A percentile compares a stretch with the other conserved stretches of the same genome.
Evolutionary conservation across 1,140 invertebrate species (phyloP).

Genomic region (Halesus radiatus): DNA sequence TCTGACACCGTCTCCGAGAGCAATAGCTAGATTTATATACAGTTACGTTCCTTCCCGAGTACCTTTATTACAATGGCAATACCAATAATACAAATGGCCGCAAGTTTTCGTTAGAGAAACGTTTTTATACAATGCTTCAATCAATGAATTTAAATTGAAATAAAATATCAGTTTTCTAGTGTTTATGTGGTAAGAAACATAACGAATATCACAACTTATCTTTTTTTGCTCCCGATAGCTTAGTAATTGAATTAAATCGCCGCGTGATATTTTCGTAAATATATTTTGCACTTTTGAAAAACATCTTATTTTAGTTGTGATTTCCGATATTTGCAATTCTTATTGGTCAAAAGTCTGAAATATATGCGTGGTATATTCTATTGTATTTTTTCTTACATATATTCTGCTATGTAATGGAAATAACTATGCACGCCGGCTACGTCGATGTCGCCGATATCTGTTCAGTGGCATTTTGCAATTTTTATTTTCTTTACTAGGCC

Average conservation of each 20-base stretch:
- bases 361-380: background rate
- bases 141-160: constrained; percentile 9
- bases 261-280: background rate
- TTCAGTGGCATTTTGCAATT: background rate
- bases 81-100: constrained; percentile 17
- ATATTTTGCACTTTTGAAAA: background rate
- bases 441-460: background rate
- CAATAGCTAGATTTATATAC: no score
- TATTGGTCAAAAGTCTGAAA: no score
- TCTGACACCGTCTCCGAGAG: no score
- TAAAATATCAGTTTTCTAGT: background rate
- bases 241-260: background rate
- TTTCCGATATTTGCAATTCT: background rate
- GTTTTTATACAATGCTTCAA: constrained; percentile 20
- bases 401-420: background rate
- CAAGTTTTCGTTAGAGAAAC: constrained; percentile 16
- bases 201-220: background rate
- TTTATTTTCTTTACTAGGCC: no score
- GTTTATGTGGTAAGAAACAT: background rate
- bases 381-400: background rate
- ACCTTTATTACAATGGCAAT: no score
- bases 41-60: no score
- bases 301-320: background rate
- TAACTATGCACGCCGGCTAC: background rate
- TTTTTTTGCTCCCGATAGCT: background rate